Evolutionary conservation across 2,113 vertebrate species (phyloP).

Genomic region (Haliaeetus leucogaster): DNA sequence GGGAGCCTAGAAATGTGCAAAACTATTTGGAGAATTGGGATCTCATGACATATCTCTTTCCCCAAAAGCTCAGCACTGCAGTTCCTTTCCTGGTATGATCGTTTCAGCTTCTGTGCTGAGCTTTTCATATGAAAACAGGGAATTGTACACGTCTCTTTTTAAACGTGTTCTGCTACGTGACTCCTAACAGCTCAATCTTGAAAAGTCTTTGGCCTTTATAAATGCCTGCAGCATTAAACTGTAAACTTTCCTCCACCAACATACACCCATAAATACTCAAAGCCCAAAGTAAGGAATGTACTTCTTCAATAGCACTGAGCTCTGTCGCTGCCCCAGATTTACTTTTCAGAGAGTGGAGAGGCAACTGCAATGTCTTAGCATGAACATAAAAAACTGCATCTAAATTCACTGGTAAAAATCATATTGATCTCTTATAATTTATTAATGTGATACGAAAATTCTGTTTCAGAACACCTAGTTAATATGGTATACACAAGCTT

Average conservation of each 20-base stretch:
- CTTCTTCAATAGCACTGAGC: neutral
- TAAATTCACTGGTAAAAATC: neutral
- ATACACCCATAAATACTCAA: neutral
- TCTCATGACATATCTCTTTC: slow-evolving; percentile 10
- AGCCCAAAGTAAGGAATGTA: neutral
- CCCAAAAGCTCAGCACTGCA: slow-evolving; percentile 10
- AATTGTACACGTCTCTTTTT: neutral
- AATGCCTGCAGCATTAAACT: neutral
- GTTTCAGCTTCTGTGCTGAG: slow-evolving; percentile 13
- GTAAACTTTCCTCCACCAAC: neutral
- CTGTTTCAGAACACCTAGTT: neutral
- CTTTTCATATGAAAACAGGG: slow-evolving; percentile 31
- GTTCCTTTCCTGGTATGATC: neutral
- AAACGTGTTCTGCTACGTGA: neutral
- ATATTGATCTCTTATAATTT: neutral
- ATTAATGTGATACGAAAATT: neutral
- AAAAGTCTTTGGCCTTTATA: slow-evolving; percentile 26
- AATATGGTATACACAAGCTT: slow-evolving; percentile 8
- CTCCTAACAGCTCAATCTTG: neutral
- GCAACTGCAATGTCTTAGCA: neutral
- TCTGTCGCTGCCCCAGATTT: neutral
- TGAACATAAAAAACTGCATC: neutral
- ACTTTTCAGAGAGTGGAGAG: neutral
- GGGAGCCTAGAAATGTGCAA: neutral
- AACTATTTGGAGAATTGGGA: slow-evolving; percentile 39